A percentile compares a stretch with the other conserved stretches of the same genome.
Evolutionary conservation across 2,113 vertebrate species (phyloP).

Genomic region (Hydrolagus affinis): DNA sequence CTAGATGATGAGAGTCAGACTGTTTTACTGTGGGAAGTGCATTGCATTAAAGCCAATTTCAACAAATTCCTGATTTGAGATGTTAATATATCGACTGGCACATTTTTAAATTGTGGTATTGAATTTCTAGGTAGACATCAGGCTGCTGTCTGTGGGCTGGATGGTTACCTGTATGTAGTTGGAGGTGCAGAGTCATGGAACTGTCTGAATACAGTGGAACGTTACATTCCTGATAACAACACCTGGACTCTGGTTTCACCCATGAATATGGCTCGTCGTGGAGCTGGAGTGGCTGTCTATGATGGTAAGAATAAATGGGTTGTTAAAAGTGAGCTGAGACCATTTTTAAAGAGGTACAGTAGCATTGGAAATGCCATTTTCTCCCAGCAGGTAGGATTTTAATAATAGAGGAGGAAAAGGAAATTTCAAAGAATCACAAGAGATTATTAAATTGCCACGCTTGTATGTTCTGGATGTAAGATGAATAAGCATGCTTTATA

Average conservation of each 20-base stretch:
- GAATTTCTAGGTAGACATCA: slow-evolving; percentile 79
- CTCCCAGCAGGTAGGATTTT: neutral
- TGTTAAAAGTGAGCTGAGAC: neutral
- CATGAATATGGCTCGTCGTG: slow-evolving; percentile 91
- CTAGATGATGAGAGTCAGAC: too few species aligned
- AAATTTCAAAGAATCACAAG: neutral
- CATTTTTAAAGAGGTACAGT: neutral
- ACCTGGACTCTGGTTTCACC: slow-evolving; percentile 85
- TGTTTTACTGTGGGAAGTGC: too few species aligned
- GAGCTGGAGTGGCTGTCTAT: slow-evolving; percentile 75
- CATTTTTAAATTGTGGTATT: too few species aligned
- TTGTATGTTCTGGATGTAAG: neutral
- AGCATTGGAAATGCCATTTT: neutral
- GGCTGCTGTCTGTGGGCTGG: slow-evolving; percentile 84
- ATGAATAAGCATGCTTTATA: neutral
- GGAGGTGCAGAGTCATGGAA: slow-evolving; percentile 96
- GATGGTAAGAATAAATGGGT: slow-evolving; percentile 56
- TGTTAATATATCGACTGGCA: too few species aligned
- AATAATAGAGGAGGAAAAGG: neutral
- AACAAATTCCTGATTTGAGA: too few species aligned
- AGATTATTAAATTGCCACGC: neutral
- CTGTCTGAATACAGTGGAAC: slow-evolving; percentile 87
- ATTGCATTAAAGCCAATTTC: too few species aligned
- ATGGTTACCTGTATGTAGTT: slow-evolving; percentile 80
- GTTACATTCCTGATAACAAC: slow-evolving; percentile 89